These are phyloP conservation scores for Urophycis tenuis DNA, from an alignment of 2,797 vertebrate species.

Conservation along the genomic window DNA sequence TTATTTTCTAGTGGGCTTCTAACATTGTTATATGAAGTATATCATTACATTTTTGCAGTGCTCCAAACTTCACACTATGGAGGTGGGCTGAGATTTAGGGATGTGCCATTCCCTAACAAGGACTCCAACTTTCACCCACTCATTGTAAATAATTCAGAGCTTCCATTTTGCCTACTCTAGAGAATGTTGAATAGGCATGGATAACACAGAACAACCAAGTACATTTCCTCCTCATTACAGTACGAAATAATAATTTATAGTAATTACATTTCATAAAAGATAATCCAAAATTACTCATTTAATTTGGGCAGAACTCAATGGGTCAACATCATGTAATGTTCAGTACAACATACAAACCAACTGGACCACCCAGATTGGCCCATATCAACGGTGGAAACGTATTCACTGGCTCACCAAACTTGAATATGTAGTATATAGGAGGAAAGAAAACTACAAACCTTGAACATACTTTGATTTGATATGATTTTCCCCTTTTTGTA, in stretches of 20 bases:
- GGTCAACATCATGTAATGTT: not conserved
- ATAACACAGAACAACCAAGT: conserved; percentile 32
- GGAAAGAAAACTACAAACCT: not conserved
- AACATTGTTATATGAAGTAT: conserved; percentile 17
- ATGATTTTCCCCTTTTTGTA: not conserved
- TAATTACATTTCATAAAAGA: not conserved
- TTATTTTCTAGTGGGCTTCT: not conserved
- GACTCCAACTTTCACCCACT: conserved; percentile 58
- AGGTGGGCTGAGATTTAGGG: conserved; percentile 51
- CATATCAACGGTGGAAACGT: not conserved
- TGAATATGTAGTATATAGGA: too few species aligned
- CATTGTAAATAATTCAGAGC: conserved; percentile 65
- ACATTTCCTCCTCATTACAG: not conserved
- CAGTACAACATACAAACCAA: not conserved
- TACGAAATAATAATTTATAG: not conserved
- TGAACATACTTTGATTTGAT: not conserved
- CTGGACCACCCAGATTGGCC: not conserved
- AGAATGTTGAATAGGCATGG: conserved; percentile 34
- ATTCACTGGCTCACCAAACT: too few species aligned
- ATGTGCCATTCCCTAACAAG: conserved; percentile 56
- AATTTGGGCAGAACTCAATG: not conserved
- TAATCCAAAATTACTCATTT: not conserved
- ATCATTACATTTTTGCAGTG: conserved; percentile 16
- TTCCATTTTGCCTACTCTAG: conserved; percentile 39
- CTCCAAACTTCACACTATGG: conserved; percentile 39